Evolutionary conservation across 2,888 invertebrate genomes (phyloP).

Genomic region (Eupithecia tripunctaria): DNA sequence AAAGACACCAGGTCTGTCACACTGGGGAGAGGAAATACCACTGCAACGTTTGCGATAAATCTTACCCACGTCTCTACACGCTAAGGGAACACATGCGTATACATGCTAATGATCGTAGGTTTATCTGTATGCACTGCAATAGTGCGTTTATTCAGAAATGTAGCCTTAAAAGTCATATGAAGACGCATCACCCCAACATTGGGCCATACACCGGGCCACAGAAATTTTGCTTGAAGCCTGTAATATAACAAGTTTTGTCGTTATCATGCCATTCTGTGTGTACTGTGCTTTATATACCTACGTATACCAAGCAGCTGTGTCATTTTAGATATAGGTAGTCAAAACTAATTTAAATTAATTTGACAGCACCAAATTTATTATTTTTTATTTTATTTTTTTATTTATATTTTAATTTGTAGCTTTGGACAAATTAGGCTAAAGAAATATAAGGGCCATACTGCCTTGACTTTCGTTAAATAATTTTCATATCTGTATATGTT

Average conservation of each 20-base stretch:
- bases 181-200: slow-evolving; percentile 68
- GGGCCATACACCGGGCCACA: slow-evolving; percentile 4
- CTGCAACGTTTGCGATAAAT: slow-evolving; percentile 40
- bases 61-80: slow-evolving; percentile 65
- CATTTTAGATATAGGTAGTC: no score
- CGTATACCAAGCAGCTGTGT: neutral
- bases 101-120: slow-evolving; percentile 74
- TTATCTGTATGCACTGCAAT: slow-evolving; percentile 73
- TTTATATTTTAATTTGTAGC: no score
- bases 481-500: no score
- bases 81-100: slow-evolving; percentile 72
- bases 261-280: neutral
- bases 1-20: slow-evolving; percentile 70
- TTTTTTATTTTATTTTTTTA: no score
- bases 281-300: neutral
- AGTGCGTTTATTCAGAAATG: slow-evolving; percentile 75
- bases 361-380: no score
- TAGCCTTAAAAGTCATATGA: slow-evolving; percentile 72
- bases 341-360: no score
- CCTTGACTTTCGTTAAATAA: no score
- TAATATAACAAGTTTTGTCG: neutral
- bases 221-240: neutral
- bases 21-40: slow-evolving; percentile 59
- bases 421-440: no score
- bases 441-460: no score